These are phyloP conservation scores for Tinea semifulvella DNA, from an alignment of 2,888 invertebrate genomes.

Conservation along the genomic window DNA sequence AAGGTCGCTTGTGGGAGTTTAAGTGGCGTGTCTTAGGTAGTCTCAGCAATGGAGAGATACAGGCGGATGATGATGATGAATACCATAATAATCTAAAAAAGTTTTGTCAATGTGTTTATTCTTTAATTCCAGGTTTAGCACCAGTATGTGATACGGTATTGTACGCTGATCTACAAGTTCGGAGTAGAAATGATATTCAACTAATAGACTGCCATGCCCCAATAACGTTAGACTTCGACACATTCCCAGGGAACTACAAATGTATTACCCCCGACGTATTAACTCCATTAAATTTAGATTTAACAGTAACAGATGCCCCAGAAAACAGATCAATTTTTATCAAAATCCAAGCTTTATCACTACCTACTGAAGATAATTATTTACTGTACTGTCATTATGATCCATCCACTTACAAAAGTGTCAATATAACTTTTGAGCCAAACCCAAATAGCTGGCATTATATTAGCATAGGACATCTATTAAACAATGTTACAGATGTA, in stretches of 20 bases:
- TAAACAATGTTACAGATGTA: slow-evolving; percentile 31
- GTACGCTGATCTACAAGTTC: slow-evolving; percentile 71
- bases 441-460: slow-evolving; percentile 70
- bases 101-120: too few species aligned
- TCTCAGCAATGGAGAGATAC: too few species aligned
- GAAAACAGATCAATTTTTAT: slow-evolving; percentile 34
- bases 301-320: slow-evolving; percentile 44
- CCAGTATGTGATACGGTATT: slow-evolving; percentile 72
- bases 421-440: slow-evolving; percentile 56
- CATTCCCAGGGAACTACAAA: slow-evolving; percentile 48
- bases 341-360: slow-evolving; percentile 58
- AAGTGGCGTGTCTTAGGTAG: too few species aligned
- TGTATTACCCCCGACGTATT: slow-evolving; percentile 51
- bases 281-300: slow-evolving; percentile 41
- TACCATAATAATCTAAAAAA: too few species aligned
- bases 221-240: slow-evolving; percentile 30
- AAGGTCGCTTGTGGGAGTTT: too few species aligned
- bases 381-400: slow-evolving; percentile 56
- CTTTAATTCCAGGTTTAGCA: slow-evolving; percentile 75
- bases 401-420: slow-evolving; percentile 42
- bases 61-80: too few species aligned
- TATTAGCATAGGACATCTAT: slow-evolving; percentile 35
- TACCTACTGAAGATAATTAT: slow-evolving; percentile 60
- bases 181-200: slow-evolving; percentile 43
- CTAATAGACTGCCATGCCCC: slow-evolving; percentile 41